Conservation (phyloP, 2,888 invertebrate genomes). For the Mythimna albipuncta region DNA sequence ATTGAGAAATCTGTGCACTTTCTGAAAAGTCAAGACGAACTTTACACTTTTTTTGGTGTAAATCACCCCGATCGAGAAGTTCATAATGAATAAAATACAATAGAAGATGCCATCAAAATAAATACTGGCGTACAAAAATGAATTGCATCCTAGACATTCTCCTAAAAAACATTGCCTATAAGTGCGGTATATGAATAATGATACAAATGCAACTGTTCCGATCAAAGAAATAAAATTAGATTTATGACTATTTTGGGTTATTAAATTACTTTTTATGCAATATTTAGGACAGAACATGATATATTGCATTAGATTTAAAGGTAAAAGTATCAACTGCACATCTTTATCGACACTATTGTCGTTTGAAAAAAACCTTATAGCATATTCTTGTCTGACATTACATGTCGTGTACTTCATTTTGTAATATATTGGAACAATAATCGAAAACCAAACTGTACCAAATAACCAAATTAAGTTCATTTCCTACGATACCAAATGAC, state of each 20-base stretch:
- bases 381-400: neutral
- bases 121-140: neutral
- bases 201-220: neutral
- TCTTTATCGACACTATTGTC: neutral
- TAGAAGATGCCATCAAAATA: conserved; percentile 14
- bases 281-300: conserved; percentile 12
- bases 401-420: neutral
- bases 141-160: neutral
- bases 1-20: conserved; percentile 24
- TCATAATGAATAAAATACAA: conserved; percentile 16
- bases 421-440: neutral
- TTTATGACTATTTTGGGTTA: neutral
- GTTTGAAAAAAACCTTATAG: neutral
- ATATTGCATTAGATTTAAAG: conserved; percentile 10
- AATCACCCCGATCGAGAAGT: conserved; percentile 2
- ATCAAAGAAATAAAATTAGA: conserved; percentile 2
- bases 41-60: conserved; percentile 24
- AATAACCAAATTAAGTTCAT: neutral
- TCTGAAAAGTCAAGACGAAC: conserved; percentile 35
- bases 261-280: neutral
- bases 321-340: neutral
- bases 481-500: neutral
- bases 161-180: neutral
- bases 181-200: neutral
- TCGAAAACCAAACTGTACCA: neutral